Percentiles rank a stretch among this genome's conserved stretches.
phyloP scores from a whole-genome alignment of 1,140 invertebrate genomes.

The Samia ricini region DNA sequence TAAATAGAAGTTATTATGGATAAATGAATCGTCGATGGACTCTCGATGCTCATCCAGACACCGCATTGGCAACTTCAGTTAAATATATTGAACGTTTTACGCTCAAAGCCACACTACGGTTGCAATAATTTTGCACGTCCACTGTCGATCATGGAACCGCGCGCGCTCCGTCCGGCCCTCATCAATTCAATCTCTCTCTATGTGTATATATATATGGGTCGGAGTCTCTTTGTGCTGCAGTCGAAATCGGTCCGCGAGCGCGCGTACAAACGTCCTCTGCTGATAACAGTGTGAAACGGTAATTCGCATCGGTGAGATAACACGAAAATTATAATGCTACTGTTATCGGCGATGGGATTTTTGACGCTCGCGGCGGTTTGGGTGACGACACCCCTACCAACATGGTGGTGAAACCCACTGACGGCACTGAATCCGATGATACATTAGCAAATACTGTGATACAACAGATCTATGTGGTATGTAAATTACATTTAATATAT shows the following conservation, averaged over 20 bases:
- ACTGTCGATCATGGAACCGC: too few species aligned
- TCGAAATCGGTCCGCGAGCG: constrained; percentile 62
- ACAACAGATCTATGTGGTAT: constrained; percentile 48
- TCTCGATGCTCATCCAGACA: too few species aligned
- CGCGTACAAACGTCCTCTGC: constrained; percentile 46
- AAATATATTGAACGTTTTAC: too few species aligned
- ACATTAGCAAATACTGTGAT: constrained; percentile 45
- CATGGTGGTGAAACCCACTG: constrained; percentile 22
- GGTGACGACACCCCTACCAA: constrained; percentile 15
- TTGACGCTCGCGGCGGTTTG: constrained; percentile 23
- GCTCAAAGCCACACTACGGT: too few species aligned
- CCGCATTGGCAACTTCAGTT: too few species aligned
- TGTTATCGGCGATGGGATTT: constrained; percentile 30
- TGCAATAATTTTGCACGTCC: too few species aligned
- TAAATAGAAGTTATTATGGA: too few species aligned
- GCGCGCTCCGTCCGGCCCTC: constrained; percentile 33
- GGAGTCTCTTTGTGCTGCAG: constrained; percentile 52
- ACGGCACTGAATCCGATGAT: constrained; percentile 32
- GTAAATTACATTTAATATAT: too few species aligned
- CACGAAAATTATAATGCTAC: too few species aligned
- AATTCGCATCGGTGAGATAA: constrained; percentile 14
- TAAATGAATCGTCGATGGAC: too few species aligned
- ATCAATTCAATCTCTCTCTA: constrained; percentile 49
- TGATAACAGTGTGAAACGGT: constrained; percentile 25
- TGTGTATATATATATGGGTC: constrained; percentile 71